These are phyloP conservation scores for Emydoidea blandingii DNA, from an alignment of 2,797 vertebrate genomes.

Conservation along the genomic window DNA sequence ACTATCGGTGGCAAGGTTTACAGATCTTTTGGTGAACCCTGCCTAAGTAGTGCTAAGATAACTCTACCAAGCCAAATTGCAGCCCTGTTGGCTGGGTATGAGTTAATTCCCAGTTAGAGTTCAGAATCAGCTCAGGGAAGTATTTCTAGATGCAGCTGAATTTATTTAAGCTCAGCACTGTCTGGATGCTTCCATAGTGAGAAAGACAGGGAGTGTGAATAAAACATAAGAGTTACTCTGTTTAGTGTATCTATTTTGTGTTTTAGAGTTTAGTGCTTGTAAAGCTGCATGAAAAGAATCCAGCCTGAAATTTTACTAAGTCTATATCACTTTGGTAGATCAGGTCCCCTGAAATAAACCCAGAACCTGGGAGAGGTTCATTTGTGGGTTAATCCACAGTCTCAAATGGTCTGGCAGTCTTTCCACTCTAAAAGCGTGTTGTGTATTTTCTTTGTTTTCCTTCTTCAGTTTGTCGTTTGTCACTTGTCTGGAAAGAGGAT, in stretches of 20 bases:
- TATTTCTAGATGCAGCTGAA: background rate
- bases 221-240: background rate
- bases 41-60: background rate
- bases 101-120: background rate
- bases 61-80: background rate
- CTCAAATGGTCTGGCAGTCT: background rate
- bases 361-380: background rate
- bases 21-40: background rate
- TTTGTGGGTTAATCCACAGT: background rate
- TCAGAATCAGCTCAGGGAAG: background rate
- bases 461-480: conserved; percentile 14
- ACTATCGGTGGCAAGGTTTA: background rate
- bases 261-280: background rate
- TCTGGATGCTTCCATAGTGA: background rate
- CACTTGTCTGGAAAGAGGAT: background rate
- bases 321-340: background rate
- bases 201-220: background rate
- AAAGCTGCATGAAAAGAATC: background rate
- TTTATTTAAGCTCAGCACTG: background rate
- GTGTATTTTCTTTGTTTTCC: conserved; percentile 27
- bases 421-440: background rate
- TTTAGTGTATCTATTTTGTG: background rate
- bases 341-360: background rate
- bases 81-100: background rate
- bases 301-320: background rate